phyloP scores from a whole-genome alignment of 2,888 invertebrate genomes.

The Thera britannica region DNA sequence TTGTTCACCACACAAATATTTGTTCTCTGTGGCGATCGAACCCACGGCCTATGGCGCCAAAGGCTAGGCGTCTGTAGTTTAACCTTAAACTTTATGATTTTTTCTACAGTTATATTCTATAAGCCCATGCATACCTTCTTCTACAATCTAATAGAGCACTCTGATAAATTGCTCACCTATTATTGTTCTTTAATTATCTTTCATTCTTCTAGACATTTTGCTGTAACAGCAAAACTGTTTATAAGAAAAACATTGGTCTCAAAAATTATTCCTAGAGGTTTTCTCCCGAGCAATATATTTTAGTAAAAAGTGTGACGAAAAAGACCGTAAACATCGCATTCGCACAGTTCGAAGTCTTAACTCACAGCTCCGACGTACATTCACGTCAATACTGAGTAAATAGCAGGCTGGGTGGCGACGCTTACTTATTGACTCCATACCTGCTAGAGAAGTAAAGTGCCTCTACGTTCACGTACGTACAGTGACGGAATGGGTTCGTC shows the following conservation, averaged over 20 bases:
- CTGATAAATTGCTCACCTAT: too few species aligned
- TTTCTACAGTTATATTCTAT: too few species aligned
- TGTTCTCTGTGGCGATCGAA: too few species aligned
- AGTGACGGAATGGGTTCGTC: too few species aligned
- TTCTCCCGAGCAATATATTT: slow-evolving; percentile 49
- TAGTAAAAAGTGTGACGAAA: slow-evolving; percentile 52
- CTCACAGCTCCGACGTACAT: slow-evolving; percentile 42
- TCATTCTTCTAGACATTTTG: slow-evolving; percentile 2
- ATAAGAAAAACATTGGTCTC: slow-evolving; percentile 44
- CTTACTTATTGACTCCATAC: slow-evolving; percentile 22
- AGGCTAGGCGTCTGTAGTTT: too few species aligned
- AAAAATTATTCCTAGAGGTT: slow-evolving; percentile 39
- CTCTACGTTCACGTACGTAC: not conserved
- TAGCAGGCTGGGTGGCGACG: slow-evolving; percentile 13
- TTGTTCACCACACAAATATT: too few species aligned
- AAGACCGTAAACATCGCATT: slow-evolving; percentile 55
- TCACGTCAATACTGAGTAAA: slow-evolving; percentile 29
- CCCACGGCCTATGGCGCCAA: too few species aligned
- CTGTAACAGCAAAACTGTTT: slow-evolving; percentile 12
- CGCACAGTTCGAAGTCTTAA: slow-evolving; percentile 56
- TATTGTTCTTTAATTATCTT: too few species aligned
- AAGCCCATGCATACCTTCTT: too few species aligned
- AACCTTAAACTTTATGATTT: too few species aligned
- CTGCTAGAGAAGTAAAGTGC: not conserved
- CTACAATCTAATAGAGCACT: too few species aligned